These are phyloP conservation scores for Chionoecetes opilio DNA, from an alignment of 1,140 invertebrate species.

Conservation along the genomic window DNA sequence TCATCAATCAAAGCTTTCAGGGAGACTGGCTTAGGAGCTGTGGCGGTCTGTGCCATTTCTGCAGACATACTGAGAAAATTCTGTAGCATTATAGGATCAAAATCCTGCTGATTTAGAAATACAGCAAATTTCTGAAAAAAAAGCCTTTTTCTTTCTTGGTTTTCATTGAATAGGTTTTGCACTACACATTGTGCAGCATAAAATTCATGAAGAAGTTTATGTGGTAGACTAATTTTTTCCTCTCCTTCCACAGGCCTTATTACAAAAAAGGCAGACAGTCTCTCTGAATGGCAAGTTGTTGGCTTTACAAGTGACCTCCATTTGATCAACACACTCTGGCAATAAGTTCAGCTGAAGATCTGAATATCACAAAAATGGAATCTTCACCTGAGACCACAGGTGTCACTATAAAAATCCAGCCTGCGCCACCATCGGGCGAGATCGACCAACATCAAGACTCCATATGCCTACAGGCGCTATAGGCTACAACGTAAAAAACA, in stretches of 20 bases:
- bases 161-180: conserved; percentile 47
- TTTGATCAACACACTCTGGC: background rate
- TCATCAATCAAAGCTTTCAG: background rate
- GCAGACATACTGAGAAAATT: conserved; percentile 13
- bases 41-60: background rate
- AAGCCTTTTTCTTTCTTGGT: background rate
- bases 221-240: conserved; percentile 47
- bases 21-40: conserved; percentile 40
- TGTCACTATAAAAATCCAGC: too few species aligned
- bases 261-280: conserved; percentile 55
- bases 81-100: background rate
- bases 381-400: too few species aligned
- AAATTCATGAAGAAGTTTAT: conserved; percentile 56
- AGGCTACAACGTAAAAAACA: too few species aligned
- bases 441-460: too few species aligned
- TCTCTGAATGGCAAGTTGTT: conserved; percentile 39
- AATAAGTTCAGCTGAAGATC: too few species aligned
- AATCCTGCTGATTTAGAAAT: background rate
- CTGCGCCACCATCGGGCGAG: too few species aligned
- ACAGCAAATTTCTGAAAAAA: background rate
- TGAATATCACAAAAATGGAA: too few species aligned
- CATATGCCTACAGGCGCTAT: too few species aligned
- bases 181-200: conserved; percentile 49
- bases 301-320: conserved; percentile 3
- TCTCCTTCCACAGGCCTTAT: conserved; percentile 23